Percentiles rank a stretch among this genome's conserved stretches.
Evolutionary conservation across 2,113 vertebrate species (phyloP).

Genomic region (Phoxinus phoxinus): DNA sequence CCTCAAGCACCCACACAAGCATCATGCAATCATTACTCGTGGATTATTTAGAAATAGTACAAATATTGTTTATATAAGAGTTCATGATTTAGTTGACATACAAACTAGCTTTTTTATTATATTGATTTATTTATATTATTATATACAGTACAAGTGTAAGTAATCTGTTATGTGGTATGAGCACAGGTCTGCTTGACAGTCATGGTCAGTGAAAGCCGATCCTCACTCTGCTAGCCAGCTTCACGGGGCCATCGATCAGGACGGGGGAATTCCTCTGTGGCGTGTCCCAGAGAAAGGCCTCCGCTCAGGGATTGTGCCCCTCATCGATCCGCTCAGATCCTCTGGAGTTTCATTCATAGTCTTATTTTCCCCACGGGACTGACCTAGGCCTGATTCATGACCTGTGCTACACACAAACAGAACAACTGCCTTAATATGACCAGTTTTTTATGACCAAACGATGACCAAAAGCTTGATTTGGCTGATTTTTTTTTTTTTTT

Average conservation of each 20-base stretch:
- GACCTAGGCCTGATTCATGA: not conserved
- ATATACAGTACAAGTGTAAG: not conserved
- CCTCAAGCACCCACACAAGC: not conserved
- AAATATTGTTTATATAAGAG: not conserved
- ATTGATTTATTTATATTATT: no score
- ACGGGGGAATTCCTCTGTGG: conserved; percentile 55
- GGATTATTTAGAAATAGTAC: not conserved
- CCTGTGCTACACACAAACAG: not conserved
- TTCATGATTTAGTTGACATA: not conserved
- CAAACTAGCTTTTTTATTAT: not conserved
- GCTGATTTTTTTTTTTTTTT: no score
- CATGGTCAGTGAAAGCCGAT: conserved; percentile 55
- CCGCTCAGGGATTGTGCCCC: conserved; percentile 12
- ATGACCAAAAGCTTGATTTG: no score
- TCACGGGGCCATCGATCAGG: conserved; percentile 55
- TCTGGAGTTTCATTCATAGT: conserved; percentile 35
- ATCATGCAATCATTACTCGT: not conserved
- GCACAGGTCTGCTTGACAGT: not conserved
- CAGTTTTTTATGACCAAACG: no score
- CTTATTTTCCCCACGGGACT: conserved; percentile 6
- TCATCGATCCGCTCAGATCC: conserved; percentile 34
- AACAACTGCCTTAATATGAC: not conserved
- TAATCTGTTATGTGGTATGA: not conserved
- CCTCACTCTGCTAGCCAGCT: conserved; percentile 37
- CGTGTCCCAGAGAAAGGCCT: conserved; percentile 47